These are phyloP conservation scores for Phrynocephalus guinanensis DNA, from an alignment of 2,797 vertebrate species.

Conservation along the genomic window DNA sequence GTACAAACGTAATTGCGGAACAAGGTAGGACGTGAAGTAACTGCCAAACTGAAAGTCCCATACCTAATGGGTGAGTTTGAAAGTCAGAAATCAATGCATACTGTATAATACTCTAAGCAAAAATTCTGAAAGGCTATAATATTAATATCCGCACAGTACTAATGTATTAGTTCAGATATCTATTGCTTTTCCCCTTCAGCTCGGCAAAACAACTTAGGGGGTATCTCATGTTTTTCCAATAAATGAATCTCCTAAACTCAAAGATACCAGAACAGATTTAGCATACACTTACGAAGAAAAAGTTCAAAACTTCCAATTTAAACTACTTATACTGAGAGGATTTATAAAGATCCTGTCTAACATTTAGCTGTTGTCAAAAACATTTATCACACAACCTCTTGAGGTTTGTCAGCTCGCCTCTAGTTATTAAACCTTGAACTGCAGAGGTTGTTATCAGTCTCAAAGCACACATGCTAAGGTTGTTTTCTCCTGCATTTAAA, in stretches of 20 bases:
- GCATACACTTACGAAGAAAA: conserved; percentile 64
- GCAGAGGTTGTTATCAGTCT: conserved; percentile 76
- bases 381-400: conserved; percentile 77
- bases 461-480: conserved; percentile 65
- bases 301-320: conserved; percentile 79
- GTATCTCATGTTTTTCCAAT: conserved; percentile 53
- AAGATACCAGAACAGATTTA: conserved; percentile 71
- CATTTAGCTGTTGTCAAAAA: conserved; percentile 80
- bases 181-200: conserved; percentile 14
- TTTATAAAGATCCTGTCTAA: conserved; percentile 80
- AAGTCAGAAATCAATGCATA: background rate
- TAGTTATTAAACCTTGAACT: conserved; percentile 76
- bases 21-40: no score
- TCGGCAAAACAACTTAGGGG: conserved; percentile 33
- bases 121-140: background rate
- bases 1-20: no score
- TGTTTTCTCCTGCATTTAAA: conserved; percentile 44
- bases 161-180: conserved; percentile 25
- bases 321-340: conserved; percentile 79
- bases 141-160: background rate
- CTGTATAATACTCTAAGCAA: background rate
- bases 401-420: conserved; percentile 75
- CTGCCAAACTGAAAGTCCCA: no score
- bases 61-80: background rate
- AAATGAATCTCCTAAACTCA: conserved; percentile 67